A percentile compares a stretch with the other conserved stretches of the same genome.
phyloP scores from a whole-genome alignment of 2,113 vertebrate species.

The Anarhynchus alexandrinus region DNA sequence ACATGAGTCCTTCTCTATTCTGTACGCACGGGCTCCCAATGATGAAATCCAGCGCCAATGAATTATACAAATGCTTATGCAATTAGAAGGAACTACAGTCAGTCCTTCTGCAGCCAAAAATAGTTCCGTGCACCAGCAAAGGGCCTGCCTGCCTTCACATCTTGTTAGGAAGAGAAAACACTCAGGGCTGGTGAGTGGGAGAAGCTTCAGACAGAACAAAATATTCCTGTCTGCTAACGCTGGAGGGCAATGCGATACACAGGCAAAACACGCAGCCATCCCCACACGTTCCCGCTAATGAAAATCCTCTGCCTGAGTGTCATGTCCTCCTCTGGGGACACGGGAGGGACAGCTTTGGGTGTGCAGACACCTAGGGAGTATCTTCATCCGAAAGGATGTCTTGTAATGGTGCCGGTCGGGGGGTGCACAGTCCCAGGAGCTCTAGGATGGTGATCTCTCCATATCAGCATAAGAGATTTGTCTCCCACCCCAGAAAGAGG shows the following conservation, averaged over 20 bases:
- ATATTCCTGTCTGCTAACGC: not conserved
- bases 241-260: not conserved
- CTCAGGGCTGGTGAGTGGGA: constrained; percentile 9
- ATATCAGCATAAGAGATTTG: not conserved
- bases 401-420: fast-evolving
- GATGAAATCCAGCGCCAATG: not conserved
- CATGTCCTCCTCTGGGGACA: not conserved
- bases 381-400: not conserved
- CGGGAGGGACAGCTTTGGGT: not conserved
- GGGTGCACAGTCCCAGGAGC: not conserved
- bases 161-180: constrained; percentile 4
- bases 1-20: not conserved
- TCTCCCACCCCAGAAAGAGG: no score
- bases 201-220: constrained; percentile 29
- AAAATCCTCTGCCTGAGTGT: not conserved
- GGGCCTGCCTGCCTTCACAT: constrained; percentile 45
- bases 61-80: constrained; percentile 62
- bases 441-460: not conserved
- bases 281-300: fast-evolving
- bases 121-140: constrained; percentile 26
- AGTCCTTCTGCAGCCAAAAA: constrained; percentile 33
- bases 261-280: not conserved
- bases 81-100: constrained; percentile 49
- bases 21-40: not conserved
- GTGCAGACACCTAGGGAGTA: no score